Conservation (phyloP, 2,113 vertebrate species). For the Dipodomys ordii region DNA sequence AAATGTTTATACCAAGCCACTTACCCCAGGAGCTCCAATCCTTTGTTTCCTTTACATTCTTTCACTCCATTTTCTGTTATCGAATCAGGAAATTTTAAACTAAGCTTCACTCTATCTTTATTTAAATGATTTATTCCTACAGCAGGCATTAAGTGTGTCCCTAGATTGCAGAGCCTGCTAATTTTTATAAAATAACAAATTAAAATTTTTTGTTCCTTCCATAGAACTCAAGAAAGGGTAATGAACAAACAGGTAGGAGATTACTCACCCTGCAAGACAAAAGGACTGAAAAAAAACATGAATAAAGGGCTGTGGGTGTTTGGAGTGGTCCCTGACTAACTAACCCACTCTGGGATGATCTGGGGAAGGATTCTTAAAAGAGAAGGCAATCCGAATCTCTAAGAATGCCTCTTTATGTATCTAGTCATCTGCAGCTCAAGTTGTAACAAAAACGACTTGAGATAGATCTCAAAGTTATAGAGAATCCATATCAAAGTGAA, state of each 20-base stretch:
- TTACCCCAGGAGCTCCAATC: neutral
- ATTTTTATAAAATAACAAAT: conserved; percentile 14
- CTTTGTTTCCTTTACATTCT: neutral
- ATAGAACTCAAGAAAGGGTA: neutral
- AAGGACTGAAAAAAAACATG: neutral
- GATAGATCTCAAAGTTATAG: neutral
- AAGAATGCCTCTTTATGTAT: neutral
- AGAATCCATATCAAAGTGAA: neutral
- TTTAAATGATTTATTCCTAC: neutral
- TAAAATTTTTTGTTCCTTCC: neutral
- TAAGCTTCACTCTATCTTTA: neutral
- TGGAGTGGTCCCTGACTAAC: neutral
- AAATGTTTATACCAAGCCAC: neutral
- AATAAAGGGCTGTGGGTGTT: neutral
- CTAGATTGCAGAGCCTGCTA: neutral
- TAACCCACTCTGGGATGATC: neutral
- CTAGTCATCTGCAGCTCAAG: neutral
- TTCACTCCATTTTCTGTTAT: neutral
- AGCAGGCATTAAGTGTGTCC: neutral
- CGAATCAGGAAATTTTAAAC: neutral
- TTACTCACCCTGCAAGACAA: neutral
- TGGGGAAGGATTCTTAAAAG: neutral
- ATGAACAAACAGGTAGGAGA: neutral
- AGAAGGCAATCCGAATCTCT: neutral
- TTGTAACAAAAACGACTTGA: conserved; percentile 10